These are phyloP conservation scores for Rhagophthalmus giganteus DNA, from an alignment of 2,888 invertebrate genomes.

Conservation along the genomic window DNA sequence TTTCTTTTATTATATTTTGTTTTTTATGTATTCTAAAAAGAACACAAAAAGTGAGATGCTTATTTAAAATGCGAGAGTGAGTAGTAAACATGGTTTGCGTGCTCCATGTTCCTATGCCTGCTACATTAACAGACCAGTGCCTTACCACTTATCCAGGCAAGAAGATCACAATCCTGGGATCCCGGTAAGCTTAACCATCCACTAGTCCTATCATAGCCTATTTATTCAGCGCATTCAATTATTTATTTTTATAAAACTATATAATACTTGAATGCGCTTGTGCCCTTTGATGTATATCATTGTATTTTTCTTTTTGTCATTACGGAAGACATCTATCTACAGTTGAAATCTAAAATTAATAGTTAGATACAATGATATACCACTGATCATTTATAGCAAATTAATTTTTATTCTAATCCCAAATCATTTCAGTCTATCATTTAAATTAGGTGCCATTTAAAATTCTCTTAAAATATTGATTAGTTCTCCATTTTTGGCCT, in stretches of 20 bases:
- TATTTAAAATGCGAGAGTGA: conserved; percentile 32
- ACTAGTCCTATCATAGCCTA: conserved; percentile 35
- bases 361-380: too few species aligned
- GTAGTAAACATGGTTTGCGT: conserved; percentile 48
- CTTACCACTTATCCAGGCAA: conserved; percentile 49
- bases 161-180: conserved; percentile 43
- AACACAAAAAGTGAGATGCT: conserved; percentile 2
- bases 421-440: too few species aligned
- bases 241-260: not conserved
- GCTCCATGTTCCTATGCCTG: conserved; percentile 49
- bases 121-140: conserved; percentile 51
- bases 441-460: too few species aligned
- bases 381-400: too few species aligned
- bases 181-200: conserved; percentile 55
- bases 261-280: conserved; percentile 11
- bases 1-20: conserved; percentile 3
- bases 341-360: too few species aligned
- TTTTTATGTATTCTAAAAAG: conserved; percentile 2
- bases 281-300: not conserved
- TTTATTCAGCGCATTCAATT: conserved; percentile 14
- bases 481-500: too few species aligned
- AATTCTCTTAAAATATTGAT: too few species aligned
- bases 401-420: too few species aligned
- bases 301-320: not conserved
- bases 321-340: too few species aligned